Conservation (phyloP, 2,888 invertebrate genomes). For the Calameuta filiformis region DNA sequence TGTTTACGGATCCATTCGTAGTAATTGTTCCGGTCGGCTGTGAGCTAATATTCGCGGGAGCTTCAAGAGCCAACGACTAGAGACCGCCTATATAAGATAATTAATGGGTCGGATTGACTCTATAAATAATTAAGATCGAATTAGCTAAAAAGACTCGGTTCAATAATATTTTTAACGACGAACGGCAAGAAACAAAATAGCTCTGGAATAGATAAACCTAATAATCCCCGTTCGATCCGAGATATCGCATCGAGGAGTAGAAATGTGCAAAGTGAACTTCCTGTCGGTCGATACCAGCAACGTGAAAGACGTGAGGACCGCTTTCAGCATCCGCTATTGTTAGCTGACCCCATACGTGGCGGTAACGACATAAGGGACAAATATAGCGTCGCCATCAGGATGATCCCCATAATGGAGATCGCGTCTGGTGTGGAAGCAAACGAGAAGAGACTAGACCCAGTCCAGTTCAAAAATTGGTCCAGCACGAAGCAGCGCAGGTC, state of each 20-base stretch:
- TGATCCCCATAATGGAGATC: neutral
- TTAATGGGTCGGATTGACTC: neutral
- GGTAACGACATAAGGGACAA: neutral
- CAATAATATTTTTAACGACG: neutral
- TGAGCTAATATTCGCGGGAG: neutral
- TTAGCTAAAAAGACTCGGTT: neutral
- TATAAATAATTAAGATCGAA: neutral
- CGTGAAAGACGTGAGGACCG: neutral
- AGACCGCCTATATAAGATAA: neutral
- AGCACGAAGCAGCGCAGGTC: neutral
- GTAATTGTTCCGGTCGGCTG: neutral
- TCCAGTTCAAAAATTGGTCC: neutral
- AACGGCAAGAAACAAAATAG: neutral
- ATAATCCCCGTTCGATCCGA: neutral
- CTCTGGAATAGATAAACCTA: neutral
- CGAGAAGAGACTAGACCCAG: neutral
- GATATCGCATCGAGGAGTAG: neutral
- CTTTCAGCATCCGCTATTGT: neutral
- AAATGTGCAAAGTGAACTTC: neutral
- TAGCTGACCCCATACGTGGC: neutral
- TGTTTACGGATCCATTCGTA: neutral
- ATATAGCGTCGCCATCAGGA: neutral
- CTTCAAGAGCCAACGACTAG: neutral
- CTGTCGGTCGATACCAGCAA: neutral
- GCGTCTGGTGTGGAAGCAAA: neutral